These are phyloP conservation scores for Eptesicus fuscus DNA, from an alignment of 2,113 vertebrate genomes.

Conservation along the genomic window DNA sequence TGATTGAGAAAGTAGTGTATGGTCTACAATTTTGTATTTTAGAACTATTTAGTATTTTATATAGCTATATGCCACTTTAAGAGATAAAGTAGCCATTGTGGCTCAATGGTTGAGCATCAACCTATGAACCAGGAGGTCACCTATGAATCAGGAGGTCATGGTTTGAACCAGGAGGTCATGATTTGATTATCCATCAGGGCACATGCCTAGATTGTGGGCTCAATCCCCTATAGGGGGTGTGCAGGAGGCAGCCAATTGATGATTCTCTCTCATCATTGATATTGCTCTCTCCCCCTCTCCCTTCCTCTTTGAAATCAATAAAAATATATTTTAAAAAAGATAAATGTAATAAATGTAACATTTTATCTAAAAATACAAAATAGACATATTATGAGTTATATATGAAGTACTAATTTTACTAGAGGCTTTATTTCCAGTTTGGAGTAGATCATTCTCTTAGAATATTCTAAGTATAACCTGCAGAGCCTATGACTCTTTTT, in stretches of 20 bases:
- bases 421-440: not conserved
- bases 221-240: too few species aligned
- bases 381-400: not conserved
- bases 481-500: not conserved
- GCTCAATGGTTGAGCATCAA: too few species aligned
- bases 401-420: not conserved
- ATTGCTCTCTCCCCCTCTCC: too few species aligned
- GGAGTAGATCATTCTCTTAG: not conserved
- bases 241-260: too few species aligned
- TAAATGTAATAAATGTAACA: not conserved
- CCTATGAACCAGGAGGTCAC: too few species aligned
- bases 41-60: not conserved
- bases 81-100: not conserved
- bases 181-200: too few species aligned
- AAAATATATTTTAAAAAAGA: too few species aligned
- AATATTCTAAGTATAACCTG: not conserved
- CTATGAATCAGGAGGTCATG: too few species aligned
- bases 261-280: too few species aligned
- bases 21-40: not conserved
- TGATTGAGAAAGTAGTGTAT: not conserved
- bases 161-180: too few species aligned
- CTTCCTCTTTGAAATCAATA: too few species aligned
- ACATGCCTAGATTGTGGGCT: too few species aligned
- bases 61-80: not conserved
- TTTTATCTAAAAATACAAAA: conserved; percentile 15